These are phyloP conservation scores for Sitobion miscanthi DNA, from an alignment of 1,140 invertebrate species.

Conservation along the genomic window DNA sequence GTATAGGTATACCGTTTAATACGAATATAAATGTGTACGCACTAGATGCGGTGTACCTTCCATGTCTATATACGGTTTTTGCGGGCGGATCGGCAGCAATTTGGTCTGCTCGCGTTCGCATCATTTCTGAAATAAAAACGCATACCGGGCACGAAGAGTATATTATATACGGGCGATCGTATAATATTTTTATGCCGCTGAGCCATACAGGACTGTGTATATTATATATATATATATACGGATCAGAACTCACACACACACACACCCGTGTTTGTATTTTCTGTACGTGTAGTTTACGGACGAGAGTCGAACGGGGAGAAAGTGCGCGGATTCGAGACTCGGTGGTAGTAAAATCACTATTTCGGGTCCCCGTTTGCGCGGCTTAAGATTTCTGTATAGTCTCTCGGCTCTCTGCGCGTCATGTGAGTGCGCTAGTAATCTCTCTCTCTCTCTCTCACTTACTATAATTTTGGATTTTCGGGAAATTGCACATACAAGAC, in stretches of 20 bases:
- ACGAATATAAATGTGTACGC: background rate
- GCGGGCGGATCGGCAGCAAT: background rate
- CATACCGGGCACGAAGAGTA: background rate
- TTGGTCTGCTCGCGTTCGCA: background rate
- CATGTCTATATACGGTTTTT: background rate
- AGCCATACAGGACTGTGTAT: background rate
- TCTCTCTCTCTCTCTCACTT: background rate
- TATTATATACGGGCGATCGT: background rate
- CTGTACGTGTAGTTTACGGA: background rate
- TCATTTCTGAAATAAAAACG: conserved; percentile 36
- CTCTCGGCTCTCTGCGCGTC: background rate
- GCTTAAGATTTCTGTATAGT: conserved; percentile 38
- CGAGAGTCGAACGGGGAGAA: background rate
- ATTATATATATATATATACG: background rate
- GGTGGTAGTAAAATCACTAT: conserved; percentile 44
- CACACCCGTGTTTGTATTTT: background rate
- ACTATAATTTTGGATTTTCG: conserved; percentile 40
- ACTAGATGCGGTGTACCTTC: too few species aligned
- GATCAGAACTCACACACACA: background rate
- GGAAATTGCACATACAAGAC: background rate
- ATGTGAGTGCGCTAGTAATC: background rate
- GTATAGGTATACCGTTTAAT: background rate
- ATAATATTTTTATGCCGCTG: conserved; percentile 41
- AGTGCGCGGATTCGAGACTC: background rate
- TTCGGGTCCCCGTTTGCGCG: background rate